Evolutionary conservation across 2,888 invertebrate genomes (phyloP).

Genomic region (Seira sanloemensis): DNA sequence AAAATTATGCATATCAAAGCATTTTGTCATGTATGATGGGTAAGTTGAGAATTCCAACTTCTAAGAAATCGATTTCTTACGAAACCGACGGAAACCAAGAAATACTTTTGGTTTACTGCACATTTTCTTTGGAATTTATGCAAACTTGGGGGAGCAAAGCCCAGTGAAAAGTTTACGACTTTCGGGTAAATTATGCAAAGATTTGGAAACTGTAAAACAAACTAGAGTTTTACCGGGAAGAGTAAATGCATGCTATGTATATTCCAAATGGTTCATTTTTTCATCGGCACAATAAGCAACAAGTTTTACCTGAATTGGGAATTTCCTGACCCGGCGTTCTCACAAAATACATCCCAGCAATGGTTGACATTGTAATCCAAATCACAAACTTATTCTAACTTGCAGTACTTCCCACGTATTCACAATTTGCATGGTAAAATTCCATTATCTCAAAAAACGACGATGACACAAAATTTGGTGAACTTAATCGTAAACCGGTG

Average conservation of each 20-base stretch:
- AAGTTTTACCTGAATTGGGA: conserved; percentile 67
- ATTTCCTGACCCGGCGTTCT: conserved; percentile 71
- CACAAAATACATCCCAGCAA: conserved; percentile 73
- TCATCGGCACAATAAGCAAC: neutral
- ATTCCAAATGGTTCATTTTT: too few relatives aligned
- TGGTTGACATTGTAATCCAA: conserved; percentile 71
- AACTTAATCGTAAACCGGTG: neutral
- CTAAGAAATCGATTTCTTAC: conserved; percentile 49
- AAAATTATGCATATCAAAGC: conserved; percentile 24
- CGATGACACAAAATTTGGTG: neutral
- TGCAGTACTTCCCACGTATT: neutral
- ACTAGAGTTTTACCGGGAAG: too few relatives aligned
- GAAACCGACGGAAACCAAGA: too few relatives aligned
- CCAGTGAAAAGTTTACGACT: too few relatives aligned
- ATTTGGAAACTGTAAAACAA: too few relatives aligned
- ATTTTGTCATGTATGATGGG: conserved; percentile 21
- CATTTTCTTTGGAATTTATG: too few relatives aligned
- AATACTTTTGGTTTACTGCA: too few relatives aligned
- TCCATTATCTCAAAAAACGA: neutral
- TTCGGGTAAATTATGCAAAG: too few relatives aligned
- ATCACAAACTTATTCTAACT: neutral
- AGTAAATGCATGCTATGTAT: too few relatives aligned
- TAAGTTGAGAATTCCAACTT: conserved; percentile 40
- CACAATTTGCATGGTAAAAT: too few relatives aligned
- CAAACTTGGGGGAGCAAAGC: too few relatives aligned